Evolutionary conservation across 64 coral and sea anemone species (phyloP).

Genomic region (Pocillopora damicornis): DNA sequence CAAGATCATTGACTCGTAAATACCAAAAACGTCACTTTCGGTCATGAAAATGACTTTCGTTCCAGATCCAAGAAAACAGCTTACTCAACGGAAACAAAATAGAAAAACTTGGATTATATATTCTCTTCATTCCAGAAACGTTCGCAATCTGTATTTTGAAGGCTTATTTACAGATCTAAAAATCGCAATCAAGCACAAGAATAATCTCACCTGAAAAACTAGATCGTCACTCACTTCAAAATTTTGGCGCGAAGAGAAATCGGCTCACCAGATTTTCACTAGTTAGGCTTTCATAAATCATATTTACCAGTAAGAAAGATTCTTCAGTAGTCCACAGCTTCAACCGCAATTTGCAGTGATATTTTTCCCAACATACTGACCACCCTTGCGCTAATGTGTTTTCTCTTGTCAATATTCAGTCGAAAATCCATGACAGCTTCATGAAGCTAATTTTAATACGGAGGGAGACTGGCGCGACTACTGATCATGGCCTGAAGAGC

Average conservation of each 20-base stretch:
- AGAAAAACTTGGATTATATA: background rate
- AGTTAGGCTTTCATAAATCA: background rate
- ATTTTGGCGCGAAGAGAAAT: slow-evolving; percentile 38
- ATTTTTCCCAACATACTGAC: background rate
- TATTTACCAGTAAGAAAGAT: background rate
- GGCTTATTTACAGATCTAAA: background rate
- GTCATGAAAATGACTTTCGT: background rate
- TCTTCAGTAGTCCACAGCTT: background rate
- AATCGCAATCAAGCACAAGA: slow-evolving; percentile 3
- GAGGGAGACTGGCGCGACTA: background rate
- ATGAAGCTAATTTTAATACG: background rate
- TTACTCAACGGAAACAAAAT: background rate
- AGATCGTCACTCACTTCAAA: background rate
- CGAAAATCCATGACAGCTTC: background rate
- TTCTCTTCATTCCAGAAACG: background rate
- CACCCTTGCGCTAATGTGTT: background rate
- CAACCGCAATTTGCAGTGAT: background rate
- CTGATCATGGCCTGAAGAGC: background rate
- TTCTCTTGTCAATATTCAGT: background rate
- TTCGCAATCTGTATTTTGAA: background rate
- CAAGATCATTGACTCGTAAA: background rate
- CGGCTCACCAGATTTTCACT: background rate
- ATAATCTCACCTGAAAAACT: background rate
- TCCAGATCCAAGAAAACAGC: background rate
- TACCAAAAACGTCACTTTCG: background rate